Percentiles rank a stretch among this genome's conserved stretches.
Conservation (phyloP, 1,140 invertebrate genomes). For the Pseudomyrmex flavicornis region DNA sequence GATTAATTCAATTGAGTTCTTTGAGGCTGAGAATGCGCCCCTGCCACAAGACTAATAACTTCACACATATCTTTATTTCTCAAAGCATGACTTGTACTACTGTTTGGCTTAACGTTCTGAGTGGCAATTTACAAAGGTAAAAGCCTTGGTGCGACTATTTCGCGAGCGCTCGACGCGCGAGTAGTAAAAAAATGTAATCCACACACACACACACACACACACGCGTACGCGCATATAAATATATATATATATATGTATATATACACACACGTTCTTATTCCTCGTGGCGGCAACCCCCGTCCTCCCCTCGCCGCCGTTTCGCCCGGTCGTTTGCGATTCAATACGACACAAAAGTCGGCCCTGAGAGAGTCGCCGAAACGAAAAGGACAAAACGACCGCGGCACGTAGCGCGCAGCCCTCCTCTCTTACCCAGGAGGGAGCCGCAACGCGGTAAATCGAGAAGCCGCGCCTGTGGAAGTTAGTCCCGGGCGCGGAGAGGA, state of each 20-base stretch:
- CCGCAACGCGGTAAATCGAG: slow-evolving; percentile 71
- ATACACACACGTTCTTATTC: slow-evolving; percentile 34
- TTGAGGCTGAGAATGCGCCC: not conserved
- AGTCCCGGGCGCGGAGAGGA: slow-evolving; percentile 70
- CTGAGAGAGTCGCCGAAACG: slow-evolving; percentile 45
- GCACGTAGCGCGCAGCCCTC: slow-evolving; percentile 54
- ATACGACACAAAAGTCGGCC: slow-evolving; percentile 66
- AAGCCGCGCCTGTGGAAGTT: slow-evolving; percentile 66
- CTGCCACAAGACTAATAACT: not conserved
- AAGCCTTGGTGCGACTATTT: slow-evolving; percentile 37
- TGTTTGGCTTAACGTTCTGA: not conserved
- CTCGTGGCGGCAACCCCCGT: slow-evolving; percentile 34
- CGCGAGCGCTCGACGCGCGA: slow-evolving; percentile 39
- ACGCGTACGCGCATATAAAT: too few relatives aligned
- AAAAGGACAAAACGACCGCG: slow-evolving; percentile 66
- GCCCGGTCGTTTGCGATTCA: slow-evolving; percentile 67
- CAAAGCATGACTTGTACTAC: not conserved
- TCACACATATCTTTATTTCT: slow-evolving; percentile 1
- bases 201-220: not conserved
- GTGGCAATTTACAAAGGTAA: slow-evolving; percentile 49
- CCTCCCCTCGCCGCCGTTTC: not conserved
- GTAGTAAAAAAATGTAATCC: slow-evolving; percentile 58
- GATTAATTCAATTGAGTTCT: not conserved
- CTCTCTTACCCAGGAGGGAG: slow-evolving; percentile 57
- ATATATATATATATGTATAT: too few relatives aligned